Percentiles rank a stretch among this genome's conserved stretches.
Conservation (phyloP, 2,888 invertebrate genomes). For the Stomorhina lunata region DNA sequence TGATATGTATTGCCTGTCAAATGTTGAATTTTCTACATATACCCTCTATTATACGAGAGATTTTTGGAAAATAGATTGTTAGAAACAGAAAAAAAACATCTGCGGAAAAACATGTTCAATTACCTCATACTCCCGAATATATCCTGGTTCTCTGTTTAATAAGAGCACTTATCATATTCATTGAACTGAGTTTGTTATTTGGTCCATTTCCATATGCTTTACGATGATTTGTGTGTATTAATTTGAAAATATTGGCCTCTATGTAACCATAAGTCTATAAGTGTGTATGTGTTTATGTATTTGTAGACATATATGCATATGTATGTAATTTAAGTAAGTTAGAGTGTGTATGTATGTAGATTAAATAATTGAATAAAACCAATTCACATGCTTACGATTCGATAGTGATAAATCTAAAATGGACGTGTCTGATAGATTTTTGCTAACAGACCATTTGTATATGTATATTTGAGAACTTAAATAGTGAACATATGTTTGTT, state of each 20-base stretch:
- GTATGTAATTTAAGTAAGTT: not conserved
- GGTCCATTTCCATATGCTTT: conserved; percentile 49
- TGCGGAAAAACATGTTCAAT: conserved; percentile 41
- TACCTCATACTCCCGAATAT: conserved; percentile 27
- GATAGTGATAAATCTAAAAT: conserved; percentile 61
- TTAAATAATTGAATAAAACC: conserved; percentile 65
- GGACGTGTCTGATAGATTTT: conserved; percentile 61
- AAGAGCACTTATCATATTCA: conserved; percentile 61
- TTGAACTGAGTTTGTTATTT: conserved; percentile 45
- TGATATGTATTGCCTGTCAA: not conserved
- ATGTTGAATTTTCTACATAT: not conserved
- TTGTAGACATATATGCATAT: not conserved
- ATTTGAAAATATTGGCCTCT: not conserved
- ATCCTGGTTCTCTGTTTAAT: conserved; percentile 6
- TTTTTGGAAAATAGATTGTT: not conserved
- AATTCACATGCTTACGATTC: conserved; percentile 58
- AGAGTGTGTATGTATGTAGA: not conserved
- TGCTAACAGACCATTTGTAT: conserved; percentile 41
- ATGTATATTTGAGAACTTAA: not conserved
- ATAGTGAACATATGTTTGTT: not conserved
- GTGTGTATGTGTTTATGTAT: not conserved
- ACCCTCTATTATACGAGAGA: not conserved
- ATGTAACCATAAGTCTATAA: not conserved
- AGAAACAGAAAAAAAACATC: conserved; percentile 24
- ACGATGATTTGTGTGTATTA: conserved; percentile 32